These are phyloP conservation scores for Galaxias olidus DNA, from an alignment of 2,797 vertebrate genomes.

Conservation along the genomic window DNA sequence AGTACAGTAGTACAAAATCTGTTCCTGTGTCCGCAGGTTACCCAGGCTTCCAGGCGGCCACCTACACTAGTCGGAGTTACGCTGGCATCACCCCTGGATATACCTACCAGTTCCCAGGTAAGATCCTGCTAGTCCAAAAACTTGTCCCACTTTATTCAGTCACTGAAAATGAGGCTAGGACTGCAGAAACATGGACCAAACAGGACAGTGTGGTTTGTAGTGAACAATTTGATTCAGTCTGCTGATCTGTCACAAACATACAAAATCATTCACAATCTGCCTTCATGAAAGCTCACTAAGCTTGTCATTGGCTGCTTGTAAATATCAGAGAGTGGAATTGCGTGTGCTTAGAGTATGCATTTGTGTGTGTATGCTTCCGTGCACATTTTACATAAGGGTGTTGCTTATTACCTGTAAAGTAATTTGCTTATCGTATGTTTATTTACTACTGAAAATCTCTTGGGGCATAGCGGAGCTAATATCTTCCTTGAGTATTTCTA, in stretches of 20 bases:
- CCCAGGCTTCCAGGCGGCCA: constrained; percentile 96
- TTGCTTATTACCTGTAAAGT: too few species aligned
- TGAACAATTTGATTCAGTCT: not conserved
- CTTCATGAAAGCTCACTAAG: constrained; percentile 43
- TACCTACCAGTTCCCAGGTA: constrained; percentile 99
- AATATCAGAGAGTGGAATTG: constrained; percentile 69
- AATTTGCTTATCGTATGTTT: too few species aligned
- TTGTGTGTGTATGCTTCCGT: not conserved
- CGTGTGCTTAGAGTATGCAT: constrained; percentile 29
- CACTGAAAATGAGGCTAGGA: not conserved
- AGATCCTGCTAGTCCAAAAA: constrained; percentile 39
- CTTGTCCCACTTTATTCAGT: not conserved
- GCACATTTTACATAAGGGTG: not conserved
- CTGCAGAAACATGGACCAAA: not conserved
- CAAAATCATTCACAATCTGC: constrained; percentile 45
- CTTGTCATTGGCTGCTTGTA: constrained; percentile 74
- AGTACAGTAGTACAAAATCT: not conserved
- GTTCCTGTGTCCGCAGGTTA: constrained; percentile 79
- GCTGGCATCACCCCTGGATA: constrained; percentile 96
- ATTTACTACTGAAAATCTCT: too few species aligned
- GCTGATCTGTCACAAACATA: constrained; percentile 25
- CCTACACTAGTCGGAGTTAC: constrained; percentile 97
- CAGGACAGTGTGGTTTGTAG: not conserved
- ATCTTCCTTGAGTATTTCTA: too few species aligned
- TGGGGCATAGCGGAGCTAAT: too few species aligned